Conservation (phyloP, 1,140 invertebrate genomes). For the Zaprionus lachaisei region DNA sequence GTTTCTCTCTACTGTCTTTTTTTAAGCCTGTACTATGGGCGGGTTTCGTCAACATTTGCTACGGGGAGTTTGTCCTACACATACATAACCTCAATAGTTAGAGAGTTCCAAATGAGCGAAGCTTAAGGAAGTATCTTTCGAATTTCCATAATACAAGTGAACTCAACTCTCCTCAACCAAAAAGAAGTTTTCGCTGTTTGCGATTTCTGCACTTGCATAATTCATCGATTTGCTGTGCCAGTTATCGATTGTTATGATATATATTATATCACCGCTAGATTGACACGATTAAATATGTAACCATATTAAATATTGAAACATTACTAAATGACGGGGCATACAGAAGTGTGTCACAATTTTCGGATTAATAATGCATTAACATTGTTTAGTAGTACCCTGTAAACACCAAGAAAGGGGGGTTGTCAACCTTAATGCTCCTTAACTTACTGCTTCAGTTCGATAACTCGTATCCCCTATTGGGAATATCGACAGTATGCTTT, state of each 20-base stretch:
- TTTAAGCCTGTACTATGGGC: background rate
- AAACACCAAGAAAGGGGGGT: background rate
- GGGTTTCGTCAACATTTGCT: constrained; percentile 4
- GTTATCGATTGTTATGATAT: constrained; percentile 65
- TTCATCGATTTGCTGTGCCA: constrained; percentile 31
- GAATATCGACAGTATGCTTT: too few species aligned
- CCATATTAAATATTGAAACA: constrained; percentile 63
- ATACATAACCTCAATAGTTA: background rate
- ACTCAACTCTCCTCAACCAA: background rate
- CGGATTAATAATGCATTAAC: constrained; percentile 72
- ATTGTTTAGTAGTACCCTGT: constrained; percentile 45
- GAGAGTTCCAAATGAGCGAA: background rate
- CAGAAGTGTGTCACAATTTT: constrained; percentile 58
- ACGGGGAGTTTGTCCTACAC: background rate
- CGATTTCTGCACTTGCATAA: constrained; percentile 23
- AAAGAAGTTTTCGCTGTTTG: background rate
- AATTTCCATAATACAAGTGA: background rate
- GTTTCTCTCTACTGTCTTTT: background rate
- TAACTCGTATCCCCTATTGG: too few species aligned
- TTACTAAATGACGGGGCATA: constrained; percentile 44
- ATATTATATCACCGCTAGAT: constrained; percentile 63
- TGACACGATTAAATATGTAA: constrained; percentile 73
- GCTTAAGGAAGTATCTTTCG: background rate
- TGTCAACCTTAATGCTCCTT: background rate
- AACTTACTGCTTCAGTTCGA: too few species aligned